These are phyloP conservation scores for Gymnosoma rotundatum DNA, from an alignment of 2,888 invertebrate genomes.

Conservation along the genomic window DNA sequence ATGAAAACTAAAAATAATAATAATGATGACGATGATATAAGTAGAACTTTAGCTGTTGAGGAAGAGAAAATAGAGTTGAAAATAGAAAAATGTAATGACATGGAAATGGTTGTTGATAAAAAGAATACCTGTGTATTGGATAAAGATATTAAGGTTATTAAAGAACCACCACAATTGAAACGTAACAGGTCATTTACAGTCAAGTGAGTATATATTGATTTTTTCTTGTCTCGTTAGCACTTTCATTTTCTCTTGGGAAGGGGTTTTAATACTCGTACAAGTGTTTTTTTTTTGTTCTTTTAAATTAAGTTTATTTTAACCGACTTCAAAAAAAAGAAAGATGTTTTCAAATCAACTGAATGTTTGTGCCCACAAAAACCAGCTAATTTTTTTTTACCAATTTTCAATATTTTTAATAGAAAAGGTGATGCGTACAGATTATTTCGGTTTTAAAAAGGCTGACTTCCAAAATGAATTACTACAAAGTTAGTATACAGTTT, in stretches of 20 bases:
- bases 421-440: too few species aligned
- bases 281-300: too few species aligned
- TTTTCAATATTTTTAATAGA: too few species aligned
- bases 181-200: constrained; percentile 74
- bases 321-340: too few species aligned
- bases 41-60: background rate
- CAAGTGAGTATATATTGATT: constrained; percentile 78
- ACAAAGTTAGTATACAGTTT: too few species aligned
- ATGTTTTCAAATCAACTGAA: too few species aligned
- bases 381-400: too few species aligned
- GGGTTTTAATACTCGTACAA: background rate
- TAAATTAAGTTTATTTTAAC: too few species aligned
- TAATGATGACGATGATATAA: too few species aligned
- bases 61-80: background rate
- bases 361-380: too few species aligned
- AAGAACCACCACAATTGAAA: constrained; percentile 71
- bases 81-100: constrained; percentile 45
- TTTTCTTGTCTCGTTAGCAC: constrained; percentile 8
- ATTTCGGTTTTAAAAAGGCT: too few species aligned
- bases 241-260: background rate
- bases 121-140: constrained; percentile 2
- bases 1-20: background rate
- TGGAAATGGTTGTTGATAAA: constrained; percentile 67
- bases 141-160: constrained; percentile 72
- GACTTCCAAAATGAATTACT: too few species aligned